Evolutionary conservation across 2,113 vertebrate genomes (phyloP), one percentile per base, ranked within the genome.

Genomic region (Brachypteracias leptosomus): DNA sequence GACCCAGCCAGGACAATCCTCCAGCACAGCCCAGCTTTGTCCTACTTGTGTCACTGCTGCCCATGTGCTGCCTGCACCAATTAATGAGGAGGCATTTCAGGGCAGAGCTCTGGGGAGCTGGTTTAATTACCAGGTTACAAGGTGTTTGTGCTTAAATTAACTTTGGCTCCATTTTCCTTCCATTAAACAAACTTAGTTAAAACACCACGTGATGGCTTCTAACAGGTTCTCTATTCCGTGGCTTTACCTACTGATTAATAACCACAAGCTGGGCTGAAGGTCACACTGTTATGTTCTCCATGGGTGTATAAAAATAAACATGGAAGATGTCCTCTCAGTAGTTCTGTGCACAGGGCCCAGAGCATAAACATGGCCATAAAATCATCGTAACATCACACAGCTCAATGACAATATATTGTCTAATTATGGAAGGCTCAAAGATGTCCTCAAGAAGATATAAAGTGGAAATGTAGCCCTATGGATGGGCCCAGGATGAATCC

Each of bases 41-140:
- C 98, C 98, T 97, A 98, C 98, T 98, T 98, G 92, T 78, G 94
- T 86, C 73, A 58, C 88, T 24, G 49, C 95, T 87, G 93, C 97
- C 95, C 55, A 21, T 71, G 94, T 96, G 96, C 97, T 97, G 93
- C 96, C 98, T 92, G 88, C 73, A 33, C 96, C 97, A 94, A 97
- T 97, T 97, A 98, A 98, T 94, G 98, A 98, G 97, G 94, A 93
- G 96, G 82, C 67, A 73, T 96, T 97, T 88, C 92, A 78, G 98
- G 97, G 98, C 98, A 97, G 89, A 96, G 97, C 97, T 74, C 97
- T 29, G 2, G 98, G 98, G 98, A 98, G 96, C 77, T 97, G 96
- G 94, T 96, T 98, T 98, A 97, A 98, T 98, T 98, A 98, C 98
- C 98, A 98, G 98, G 97, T 98, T 98, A 97, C 96, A 83, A 97